Evolutionary conservation across 2,797 vertebrate genomes (phyloP).

Genomic region (Lutjanus campechanus): DNA sequence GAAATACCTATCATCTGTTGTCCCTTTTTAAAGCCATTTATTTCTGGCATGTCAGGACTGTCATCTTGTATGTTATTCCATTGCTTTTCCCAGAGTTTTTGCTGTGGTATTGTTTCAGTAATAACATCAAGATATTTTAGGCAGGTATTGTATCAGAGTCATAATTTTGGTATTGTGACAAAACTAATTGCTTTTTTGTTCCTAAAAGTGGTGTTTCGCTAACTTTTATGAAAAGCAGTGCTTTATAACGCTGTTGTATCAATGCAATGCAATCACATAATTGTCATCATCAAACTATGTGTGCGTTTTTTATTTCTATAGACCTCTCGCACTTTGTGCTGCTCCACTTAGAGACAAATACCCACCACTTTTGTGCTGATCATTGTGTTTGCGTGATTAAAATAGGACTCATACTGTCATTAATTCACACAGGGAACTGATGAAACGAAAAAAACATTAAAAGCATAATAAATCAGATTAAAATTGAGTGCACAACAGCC

Average conservation of each 20-base stretch:
- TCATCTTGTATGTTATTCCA: too few relatives aligned
- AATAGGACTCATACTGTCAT: neutral
- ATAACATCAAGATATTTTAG: too few relatives aligned
- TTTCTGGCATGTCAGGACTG: too few relatives aligned
- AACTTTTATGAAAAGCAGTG: neutral
- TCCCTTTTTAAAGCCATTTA: too few relatives aligned
- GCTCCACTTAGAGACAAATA: neutral
- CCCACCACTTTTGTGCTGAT: neutral
- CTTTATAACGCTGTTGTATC: neutral
- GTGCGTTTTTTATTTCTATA: neutral
- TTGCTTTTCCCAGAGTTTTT: too few relatives aligned
- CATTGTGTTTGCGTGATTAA: neutral
- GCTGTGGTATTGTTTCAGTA: too few relatives aligned
- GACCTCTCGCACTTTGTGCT: neutral
- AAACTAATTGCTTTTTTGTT: neutral
- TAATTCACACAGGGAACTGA: neutral
- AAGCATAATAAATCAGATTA: neutral
- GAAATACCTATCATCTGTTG: too few relatives aligned
- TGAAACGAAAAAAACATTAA: neutral
- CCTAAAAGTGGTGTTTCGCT: neutral
- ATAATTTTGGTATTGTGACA: too few relatives aligned
- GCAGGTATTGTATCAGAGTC: too few relatives aligned
- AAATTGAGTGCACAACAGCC: neutral
- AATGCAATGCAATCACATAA: neutral
- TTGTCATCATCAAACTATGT: neutral